A percentile compares a stretch with the other conserved stretches of the same genome.
These are phyloP conservation scores for Reinhardtius hippoglossoides DNA, from an alignment of 2,113 vertebrate genomes.

Conservation along the genomic window DNA sequence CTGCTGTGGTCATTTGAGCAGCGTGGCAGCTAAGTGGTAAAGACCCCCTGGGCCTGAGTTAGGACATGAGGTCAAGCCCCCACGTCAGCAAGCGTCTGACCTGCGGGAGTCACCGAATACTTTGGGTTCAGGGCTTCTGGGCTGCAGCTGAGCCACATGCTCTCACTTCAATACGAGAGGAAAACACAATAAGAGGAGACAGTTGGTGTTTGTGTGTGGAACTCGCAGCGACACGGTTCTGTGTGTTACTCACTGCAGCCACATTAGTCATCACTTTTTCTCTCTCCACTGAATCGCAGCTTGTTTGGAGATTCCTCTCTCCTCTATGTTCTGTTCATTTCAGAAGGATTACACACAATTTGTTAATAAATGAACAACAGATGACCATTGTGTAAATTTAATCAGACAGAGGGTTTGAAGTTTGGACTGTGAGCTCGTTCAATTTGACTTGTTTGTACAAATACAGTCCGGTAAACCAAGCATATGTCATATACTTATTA, in stretches of 20 bases:
- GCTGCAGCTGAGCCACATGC: conserved; percentile 4
- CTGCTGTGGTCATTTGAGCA: conserved; percentile 24
- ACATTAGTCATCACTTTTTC: too few relatives aligned
- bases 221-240: background rate
- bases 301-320: too few relatives aligned
- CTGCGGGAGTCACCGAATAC: conserved; percentile 30
- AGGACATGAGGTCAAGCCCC: conserved; percentile 50
- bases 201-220: background rate
- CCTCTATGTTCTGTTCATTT: background rate
- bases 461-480: too few relatives aligned
- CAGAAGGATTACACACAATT: too few relatives aligned
- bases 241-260: too few relatives aligned
- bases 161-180: too few relatives aligned
- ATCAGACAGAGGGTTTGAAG: background rate
- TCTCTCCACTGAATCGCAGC: too few relatives aligned
- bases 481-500: too few relatives aligned
- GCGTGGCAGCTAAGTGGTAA: conserved; percentile 28
- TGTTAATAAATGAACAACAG: background rate
- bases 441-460: too few relatives aligned
- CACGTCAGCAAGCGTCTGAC: conserved; percentile 38
- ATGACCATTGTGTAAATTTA: background rate
- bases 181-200: background rate
- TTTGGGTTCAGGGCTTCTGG: background rate
- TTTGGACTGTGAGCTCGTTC: background rate
- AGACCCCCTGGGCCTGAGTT: conserved; percentile 25